Base-by-base conservation (phyloP, 2,113 vertebrate genomes). In the Osmerus mordax region DNA sequence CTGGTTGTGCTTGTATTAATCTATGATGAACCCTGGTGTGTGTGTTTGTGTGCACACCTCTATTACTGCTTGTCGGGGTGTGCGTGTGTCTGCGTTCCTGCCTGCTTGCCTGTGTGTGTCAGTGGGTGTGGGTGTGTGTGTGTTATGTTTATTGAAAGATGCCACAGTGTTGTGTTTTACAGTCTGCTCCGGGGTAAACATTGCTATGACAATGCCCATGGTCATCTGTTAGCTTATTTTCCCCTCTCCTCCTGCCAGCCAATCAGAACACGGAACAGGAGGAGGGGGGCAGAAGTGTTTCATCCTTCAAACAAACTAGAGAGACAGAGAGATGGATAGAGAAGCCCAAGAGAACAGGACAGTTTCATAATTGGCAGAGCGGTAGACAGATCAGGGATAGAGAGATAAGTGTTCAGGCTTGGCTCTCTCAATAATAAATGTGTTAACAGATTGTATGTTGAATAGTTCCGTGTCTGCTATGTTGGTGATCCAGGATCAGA, bases 121-220 rank as follows among this genome's bases (percentile, higher is more conserved):
- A 25, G 69, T 71, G 41, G 15, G 28, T 53, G 69, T 71, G 41
- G 7, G 28, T 61, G 58, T 51, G 69, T n/a, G 55, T 14, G 58
- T 59, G 69, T 28, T 32, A 5, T 78, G 79, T 85, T 83, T 87
- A 80, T 83, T 84, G 75, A 82, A 87, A 82, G 65, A 54, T 71
- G 72, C n/a, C 70, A 60, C 64, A 13, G 60, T 78, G 68, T 78
- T 86, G 86, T 86, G 77, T 65, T 82, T 82, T 74, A 79, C 47
- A 16, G 28, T 47, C 66, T 23, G 60, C 18, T 15, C 29, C 8
- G 47, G 32, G 80, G 41, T 84, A 85, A 87, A 85, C 80, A 74
- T 11, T 13, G 67, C 16, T 8, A 67, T 60, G 66, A 65, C 75
- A 64, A 53, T 66, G 59, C 67, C 19, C 52, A 59, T n/a, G 56